Conservation (phyloP, 2,888 invertebrate species). For the Stictocephala bisonia region DNA sequence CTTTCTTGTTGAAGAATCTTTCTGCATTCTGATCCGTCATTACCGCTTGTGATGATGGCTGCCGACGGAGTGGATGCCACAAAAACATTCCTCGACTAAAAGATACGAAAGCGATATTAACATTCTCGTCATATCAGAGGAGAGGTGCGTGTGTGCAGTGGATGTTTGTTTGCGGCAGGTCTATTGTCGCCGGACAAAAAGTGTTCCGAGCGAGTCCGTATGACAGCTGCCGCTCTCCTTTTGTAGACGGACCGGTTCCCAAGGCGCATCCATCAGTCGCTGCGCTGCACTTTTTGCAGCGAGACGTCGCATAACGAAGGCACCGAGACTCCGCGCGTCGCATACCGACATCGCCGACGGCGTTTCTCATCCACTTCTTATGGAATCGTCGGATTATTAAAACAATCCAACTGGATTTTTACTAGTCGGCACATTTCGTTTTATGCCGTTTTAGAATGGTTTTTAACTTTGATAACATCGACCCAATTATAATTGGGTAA, state of each 20-base stretch:
- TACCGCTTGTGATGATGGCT: too few relatives aligned
- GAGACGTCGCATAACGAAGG: not conserved
- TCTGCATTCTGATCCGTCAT: too few relatives aligned
- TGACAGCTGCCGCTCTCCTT: slow-evolving; percentile 13
- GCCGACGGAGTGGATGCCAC: too few relatives aligned
- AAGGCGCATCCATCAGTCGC: not conserved
- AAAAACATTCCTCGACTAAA: too few relatives aligned
- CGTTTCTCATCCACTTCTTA: too few relatives aligned
- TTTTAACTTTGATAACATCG: not conserved
- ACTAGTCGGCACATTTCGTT: too few relatives aligned
- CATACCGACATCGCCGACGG: slow-evolving; percentile 1
- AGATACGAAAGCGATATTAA: not conserved
- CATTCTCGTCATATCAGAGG: not conserved
- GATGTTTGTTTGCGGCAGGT: not conserved
- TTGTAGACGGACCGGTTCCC: not conserved
- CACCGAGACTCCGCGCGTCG: not conserved
- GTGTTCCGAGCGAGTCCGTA: not conserved
- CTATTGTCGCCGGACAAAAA: not conserved
- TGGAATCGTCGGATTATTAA: too few relatives aligned
- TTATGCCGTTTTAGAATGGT: not conserved
- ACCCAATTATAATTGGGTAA: slow-evolving; percentile 18
- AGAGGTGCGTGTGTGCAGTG: not conserved
- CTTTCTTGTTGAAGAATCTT: too few relatives aligned
- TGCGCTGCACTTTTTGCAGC: not conserved
- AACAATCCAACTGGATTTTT: too few relatives aligned